These are phyloP conservation scores for Huso huso DNA, from an alignment of 2,797 vertebrate genomes.

Conservation along the genomic window DNA sequence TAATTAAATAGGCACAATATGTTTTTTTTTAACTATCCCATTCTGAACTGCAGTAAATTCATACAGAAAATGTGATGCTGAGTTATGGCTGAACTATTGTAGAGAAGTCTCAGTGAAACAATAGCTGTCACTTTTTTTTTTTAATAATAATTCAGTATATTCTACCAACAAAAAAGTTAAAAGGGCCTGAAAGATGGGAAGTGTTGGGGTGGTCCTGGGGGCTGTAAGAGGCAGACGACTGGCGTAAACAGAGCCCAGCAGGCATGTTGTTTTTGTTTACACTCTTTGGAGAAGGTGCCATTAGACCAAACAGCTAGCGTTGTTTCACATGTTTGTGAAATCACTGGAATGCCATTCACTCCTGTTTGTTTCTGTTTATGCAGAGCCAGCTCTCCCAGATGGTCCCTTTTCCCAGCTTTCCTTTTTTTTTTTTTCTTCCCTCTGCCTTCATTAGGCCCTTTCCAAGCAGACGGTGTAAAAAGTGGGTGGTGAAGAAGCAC, in stretches of 20 bases:
- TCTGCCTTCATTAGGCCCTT: slow-evolving; percentile 17
- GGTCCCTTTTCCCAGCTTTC: slow-evolving; percentile 24
- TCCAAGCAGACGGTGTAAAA: slow-evolving; percentile 23
- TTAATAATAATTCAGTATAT: too few relatives aligned
- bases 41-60: too few relatives aligned
- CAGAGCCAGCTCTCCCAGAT: slow-evolving; percentile 44
- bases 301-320: slow-evolving; percentile 38
- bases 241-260: slow-evolving; percentile 62
- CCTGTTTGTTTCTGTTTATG: slow-evolving; percentile 26
- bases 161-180: slow-evolving; percentile 11
- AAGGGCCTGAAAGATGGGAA: slow-evolving; percentile 24
- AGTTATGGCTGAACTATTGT: too few relatives aligned
- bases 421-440: slow-evolving; percentile 14
- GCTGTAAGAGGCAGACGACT: slow-evolving; percentile 49
- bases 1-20: too few relatives aligned
- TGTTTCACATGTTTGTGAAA: slow-evolving; percentile 48
- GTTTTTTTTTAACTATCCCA: too few relatives aligned
- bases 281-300: slow-evolving; percentile 34
- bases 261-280: slow-evolving; percentile 68
- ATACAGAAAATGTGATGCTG: too few relatives aligned
- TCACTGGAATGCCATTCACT: slow-evolving; percentile 30
- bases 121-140: too few relatives aligned
- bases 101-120: too few relatives aligned
- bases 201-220: slow-evolving; percentile 37
- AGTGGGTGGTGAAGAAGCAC: slow-evolving; percentile 26